phyloP scores from a whole-genome alignment of 1,140 invertebrate genomes.

The Armadillidium nasatum region DNA sequence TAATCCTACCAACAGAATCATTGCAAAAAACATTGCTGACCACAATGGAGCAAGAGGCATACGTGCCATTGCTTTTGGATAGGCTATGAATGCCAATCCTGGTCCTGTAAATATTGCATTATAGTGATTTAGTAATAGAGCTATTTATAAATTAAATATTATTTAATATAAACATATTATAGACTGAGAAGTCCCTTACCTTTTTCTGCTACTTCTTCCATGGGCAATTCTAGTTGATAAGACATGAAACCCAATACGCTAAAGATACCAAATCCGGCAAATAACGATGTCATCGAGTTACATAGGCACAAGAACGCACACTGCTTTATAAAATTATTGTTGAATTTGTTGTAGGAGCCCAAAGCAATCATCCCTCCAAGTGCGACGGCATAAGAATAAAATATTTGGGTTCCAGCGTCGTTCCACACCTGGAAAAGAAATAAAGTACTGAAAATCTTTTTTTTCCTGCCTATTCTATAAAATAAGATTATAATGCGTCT shows the following conservation, averaged over 20 bases:
- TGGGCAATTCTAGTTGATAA: constrained; percentile 48
- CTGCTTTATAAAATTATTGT: constrained; percentile 70
- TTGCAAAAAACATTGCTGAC: constrained; percentile 58
- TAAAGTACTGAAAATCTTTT: constrained; percentile 13
- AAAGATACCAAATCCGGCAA: constrained; percentile 61
- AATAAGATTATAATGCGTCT: neutral
- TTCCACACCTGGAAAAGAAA: constrained; percentile 49
- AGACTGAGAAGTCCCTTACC: constrained; percentile 38
- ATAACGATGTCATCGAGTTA: constrained; percentile 51
- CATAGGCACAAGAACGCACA: constrained; percentile 49
- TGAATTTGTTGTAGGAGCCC: constrained; percentile 59
- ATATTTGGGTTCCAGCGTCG: constrained; percentile 52
- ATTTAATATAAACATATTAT: too few species aligned
- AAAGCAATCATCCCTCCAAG: constrained; percentile 57
- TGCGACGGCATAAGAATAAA: constrained; percentile 52
- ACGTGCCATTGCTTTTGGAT: constrained; percentile 50
- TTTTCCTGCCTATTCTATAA: neutral
- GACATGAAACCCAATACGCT: constrained; percentile 53
- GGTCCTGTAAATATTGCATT: constrained; percentile 48
- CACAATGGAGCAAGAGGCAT: constrained; percentile 49
- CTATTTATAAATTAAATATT: too few species aligned
- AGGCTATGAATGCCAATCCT: constrained; percentile 57
- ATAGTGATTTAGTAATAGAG: too few species aligned
- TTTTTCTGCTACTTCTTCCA: constrained; percentile 49
- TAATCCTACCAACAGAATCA: constrained; percentile 60